Evolutionary conservation across 2,888 invertebrate genomes (phyloP), one percentile per base, ranked within the genome.

Genomic region (Seladonia tumulorum): DNA sequence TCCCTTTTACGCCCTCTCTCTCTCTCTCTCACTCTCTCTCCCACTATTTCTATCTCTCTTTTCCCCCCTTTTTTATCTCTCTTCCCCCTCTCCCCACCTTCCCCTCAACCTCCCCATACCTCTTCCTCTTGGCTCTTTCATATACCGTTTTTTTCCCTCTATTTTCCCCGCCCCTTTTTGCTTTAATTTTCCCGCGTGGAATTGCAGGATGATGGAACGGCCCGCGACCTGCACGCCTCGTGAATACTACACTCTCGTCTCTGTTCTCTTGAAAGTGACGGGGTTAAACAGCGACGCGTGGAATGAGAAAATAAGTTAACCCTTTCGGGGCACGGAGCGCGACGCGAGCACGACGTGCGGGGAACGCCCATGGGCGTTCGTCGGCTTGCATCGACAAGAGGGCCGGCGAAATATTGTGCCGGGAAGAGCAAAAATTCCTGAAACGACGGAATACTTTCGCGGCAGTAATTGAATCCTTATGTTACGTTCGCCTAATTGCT

Each of bases 231-330:
- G 57, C 60, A 35, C 73, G 60, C 73, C 47, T 49, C 66, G 66
- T 47, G 68, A 66, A 66, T 76, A 18, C 22, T 14, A 16, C 49
- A 18, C 29, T 76, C 70, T 42, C 22, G 35, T 76, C 53, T 49
- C 45, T 39, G 29, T 47, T 53, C 76, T 45, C 76, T 39, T 47
- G 29, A 70, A 25, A 25, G 12, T 42, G 75, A 42, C 53, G 76
- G 29, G 81, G 35, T 68, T 42, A 35, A 29, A 35, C 60, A 80
- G 70, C 47, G 25, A 42, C 12, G 71, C 25, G 42, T 10, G 29
- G 57, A 73, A 77, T 57, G n/a, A 57, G 25, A 57, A 82, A 73
- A 73, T 73, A 73, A 73, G 72, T 73, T 73, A 73, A 76, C 76
- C 49, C 68, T 77, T 25, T 25, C 53, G 29, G 29, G 29, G 5